Percentiles rank a stretch among this genome's conserved stretches.
phyloP scores from a whole-genome alignment of 2,113 vertebrate genomes.

The Pelecanus crispus region DNA sequence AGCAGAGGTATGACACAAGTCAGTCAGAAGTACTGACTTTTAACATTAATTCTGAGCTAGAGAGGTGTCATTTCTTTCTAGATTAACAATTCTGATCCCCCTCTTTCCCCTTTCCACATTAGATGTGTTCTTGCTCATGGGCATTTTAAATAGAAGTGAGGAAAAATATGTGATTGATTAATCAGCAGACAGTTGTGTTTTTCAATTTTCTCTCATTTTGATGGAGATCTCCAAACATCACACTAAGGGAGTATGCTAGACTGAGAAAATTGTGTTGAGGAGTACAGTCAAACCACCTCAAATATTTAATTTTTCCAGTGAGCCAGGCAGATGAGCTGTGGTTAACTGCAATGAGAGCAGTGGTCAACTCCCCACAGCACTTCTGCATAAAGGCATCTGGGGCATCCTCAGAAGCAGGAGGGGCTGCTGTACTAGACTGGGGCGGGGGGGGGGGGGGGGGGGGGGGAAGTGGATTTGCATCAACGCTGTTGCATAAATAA shows the following conservation, averaged over 20 bases:
- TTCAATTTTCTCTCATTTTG: not conserved
- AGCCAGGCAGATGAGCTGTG: not conserved
- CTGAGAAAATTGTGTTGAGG: not conserved
- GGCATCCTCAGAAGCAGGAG: not conserved
- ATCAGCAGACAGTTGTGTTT: not conserved
- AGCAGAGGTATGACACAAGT: not conserved
- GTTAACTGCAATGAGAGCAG: too few relatives aligned
- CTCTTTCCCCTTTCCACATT: not conserved
- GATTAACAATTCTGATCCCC: not conserved
- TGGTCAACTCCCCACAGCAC: not conserved
- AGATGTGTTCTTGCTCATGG: not conserved
- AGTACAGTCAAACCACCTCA: not conserved
- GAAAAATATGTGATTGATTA: not conserved
- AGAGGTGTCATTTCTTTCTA: not conserved
- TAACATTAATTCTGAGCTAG: not conserved
- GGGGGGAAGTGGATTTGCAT: not conserved
- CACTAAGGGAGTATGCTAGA: not conserved
- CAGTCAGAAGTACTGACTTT: not conserved
- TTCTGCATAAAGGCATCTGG: not conserved
- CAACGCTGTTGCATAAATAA: not conserved
- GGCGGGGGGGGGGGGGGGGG: fast-evolving
- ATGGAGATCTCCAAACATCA: not conserved
- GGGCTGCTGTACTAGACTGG: fast-evolving
- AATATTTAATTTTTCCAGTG: not conserved
- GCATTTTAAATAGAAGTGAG: not conserved